These are phyloP conservation scores for Bergia puertoricense DNA, from an alignment of 92 coral and sea anemone genomes.

Conservation along the genomic window DNA sequence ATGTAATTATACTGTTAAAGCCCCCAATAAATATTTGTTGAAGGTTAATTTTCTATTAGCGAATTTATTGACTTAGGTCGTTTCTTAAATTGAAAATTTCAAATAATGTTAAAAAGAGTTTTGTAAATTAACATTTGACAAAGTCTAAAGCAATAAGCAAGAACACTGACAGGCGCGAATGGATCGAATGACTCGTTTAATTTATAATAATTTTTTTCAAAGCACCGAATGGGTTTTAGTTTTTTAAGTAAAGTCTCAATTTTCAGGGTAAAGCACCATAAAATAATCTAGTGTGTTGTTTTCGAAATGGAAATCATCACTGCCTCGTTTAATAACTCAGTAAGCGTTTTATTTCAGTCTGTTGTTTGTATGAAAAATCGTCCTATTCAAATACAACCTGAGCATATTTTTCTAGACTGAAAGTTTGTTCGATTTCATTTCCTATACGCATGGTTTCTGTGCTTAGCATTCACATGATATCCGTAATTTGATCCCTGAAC, in stretches of 20 bases:
- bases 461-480: conserved; percentile 20
- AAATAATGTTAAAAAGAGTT: conserved; percentile 47
- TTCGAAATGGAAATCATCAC: neutral
- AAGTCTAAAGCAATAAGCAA: conserved; percentile 40
- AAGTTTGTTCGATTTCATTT: conserved; percentile 28
- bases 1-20: conserved; percentile 48
- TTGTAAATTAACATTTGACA: conserved; percentile 49
- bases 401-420: conserved; percentile 16
- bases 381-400: conserved; percentile 24
- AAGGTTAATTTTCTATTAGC: conserved; percentile 49
- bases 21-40: conserved; percentile 38
- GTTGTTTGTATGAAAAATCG: conserved; percentile 39
- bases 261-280: neutral
- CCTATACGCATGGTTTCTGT: conserved; percentile 20
- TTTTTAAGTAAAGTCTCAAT: neutral
- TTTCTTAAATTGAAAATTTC: conserved; percentile 43
- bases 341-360: conserved; percentile 10
- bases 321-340: conserved; percentile 27
- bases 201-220: neutral
- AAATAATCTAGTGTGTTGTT: neutral
- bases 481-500: conserved; percentile 37
- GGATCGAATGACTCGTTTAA: conserved; percentile 37
- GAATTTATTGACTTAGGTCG: conserved; percentile 46
- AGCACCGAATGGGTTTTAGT: neutral
- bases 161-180: conserved; percentile 28